Conservation (phyloP, 2,113 vertebrate species). For the Amphilophus citrinellus region DNA sequence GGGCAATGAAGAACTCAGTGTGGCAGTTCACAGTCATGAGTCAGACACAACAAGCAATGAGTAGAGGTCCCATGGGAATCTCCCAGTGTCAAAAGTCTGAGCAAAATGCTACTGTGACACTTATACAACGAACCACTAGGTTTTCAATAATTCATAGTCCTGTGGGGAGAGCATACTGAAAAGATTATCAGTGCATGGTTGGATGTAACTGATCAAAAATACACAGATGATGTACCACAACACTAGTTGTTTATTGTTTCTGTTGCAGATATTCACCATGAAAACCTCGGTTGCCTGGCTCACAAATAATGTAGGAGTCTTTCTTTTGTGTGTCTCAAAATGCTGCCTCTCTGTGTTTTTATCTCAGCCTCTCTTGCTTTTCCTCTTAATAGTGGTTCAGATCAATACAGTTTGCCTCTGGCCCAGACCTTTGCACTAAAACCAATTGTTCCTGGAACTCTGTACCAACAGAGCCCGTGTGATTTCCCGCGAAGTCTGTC, state of each 20-base stretch:
- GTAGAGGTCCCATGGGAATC: conserved; percentile 30
- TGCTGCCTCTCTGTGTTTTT: conserved; percentile 14
- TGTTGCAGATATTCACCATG: conserved; percentile 7
- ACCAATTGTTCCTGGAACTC: conserved; percentile 74
- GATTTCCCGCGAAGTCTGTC: conserved; percentile 51
- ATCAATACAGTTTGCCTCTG: conserved; percentile 74
- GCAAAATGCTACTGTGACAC: conserved; percentile 30
- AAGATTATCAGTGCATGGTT: conserved; percentile 14
- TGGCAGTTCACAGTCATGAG: conserved; percentile 24
- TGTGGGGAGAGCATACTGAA: conserved; percentile 27
- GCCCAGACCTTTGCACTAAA: conserved; percentile 73
- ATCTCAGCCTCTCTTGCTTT: conserved; percentile 30
- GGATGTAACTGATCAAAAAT: conserved; percentile 39
- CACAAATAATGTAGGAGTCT: conserved; percentile 43
- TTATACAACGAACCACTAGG: conserved; percentile 14
- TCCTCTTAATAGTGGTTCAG: conserved; percentile 61
- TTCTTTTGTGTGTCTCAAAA: conserved; percentile 36
- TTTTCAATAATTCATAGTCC: conserved; percentile 49
- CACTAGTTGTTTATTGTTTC: conserved; percentile 8
- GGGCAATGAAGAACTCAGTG: conserved; percentile 34
- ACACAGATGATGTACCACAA: conserved; percentile 29
- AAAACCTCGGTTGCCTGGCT: conserved; percentile 20
- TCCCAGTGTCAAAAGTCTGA: conserved; percentile 41
- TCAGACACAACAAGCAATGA: conserved; percentile 33
- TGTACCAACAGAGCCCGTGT: conserved; percentile 25